A percentile compares a stretch with the other conserved stretches of the same genome.
Conservation (phyloP, 2,797 vertebrate species). For the Mycteria americana region DNA sequence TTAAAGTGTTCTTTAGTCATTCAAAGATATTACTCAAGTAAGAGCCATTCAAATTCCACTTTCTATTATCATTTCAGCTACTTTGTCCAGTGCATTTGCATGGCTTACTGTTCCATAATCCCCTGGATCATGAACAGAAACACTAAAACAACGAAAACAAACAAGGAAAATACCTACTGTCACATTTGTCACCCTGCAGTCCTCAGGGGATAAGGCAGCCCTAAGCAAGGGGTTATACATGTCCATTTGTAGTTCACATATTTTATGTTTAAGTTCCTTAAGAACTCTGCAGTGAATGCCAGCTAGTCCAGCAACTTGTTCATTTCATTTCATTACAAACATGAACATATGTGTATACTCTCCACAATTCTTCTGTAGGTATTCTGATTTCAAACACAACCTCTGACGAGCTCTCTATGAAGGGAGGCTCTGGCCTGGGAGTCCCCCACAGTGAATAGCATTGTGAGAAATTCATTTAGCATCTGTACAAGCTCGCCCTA, state of each 20-base stretch:
- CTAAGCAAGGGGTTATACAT: neutral
- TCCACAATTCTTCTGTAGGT: too few relatives aligned
- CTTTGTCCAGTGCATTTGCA: neutral
- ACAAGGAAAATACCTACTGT: neutral
- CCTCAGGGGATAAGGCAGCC: neutral
- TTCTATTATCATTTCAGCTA: neutral
- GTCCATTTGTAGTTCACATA: neutral
- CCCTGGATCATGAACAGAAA: neutral
- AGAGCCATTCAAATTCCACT: neutral
- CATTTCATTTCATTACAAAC: neutral
- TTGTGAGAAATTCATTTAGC: neutral
- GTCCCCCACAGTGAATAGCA: neutral
- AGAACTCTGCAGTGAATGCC: neutral
- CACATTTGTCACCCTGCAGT: neutral
- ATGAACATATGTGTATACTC: accelerated
- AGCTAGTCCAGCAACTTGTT: neutral
- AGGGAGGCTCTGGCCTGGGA: neutral
- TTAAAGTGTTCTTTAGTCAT: neutral
- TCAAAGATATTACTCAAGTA: neutral
- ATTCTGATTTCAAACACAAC: neutral
- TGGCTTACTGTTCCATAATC: neutral
- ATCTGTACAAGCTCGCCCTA: neutral
- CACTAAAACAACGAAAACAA: neutral
- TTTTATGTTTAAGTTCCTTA: neutral
- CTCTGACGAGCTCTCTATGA: neutral